phyloP scores from a whole-genome alignment of 1,140 invertebrate species.

The Trichoplusia ni region DNA sequence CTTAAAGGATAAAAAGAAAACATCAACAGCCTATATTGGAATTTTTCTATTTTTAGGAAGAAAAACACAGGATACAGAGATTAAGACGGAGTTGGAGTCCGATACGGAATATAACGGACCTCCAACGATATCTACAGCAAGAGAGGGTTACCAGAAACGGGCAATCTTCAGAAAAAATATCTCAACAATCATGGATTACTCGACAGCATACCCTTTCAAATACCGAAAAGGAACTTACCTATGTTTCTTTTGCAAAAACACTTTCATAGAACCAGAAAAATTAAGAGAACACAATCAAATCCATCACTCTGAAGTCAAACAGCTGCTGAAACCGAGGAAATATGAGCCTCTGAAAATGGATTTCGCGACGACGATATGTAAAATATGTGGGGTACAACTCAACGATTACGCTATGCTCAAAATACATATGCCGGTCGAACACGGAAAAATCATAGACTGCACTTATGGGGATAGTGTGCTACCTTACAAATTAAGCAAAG shows the following conservation, averaged over 20 bases:
- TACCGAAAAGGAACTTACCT: conserved; percentile 70
- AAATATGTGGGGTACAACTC: conserved; percentile 58
- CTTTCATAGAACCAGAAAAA: conserved; percentile 68
- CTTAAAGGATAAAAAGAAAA: conserved; percentile 9
- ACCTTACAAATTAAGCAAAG: conserved; percentile 67
- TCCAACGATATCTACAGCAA: conserved; percentile 21
- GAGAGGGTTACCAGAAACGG: conserved; percentile 51
- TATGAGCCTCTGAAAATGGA: conserved; percentile 77
- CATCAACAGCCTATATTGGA: conserved; percentile 62
- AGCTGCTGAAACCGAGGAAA: conserved; percentile 57
- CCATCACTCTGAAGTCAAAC: conserved; percentile 49
- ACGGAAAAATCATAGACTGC: conserved; percentile 59
- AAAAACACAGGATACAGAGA: conserved; percentile 49
- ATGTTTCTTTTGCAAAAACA: conserved; percentile 69
- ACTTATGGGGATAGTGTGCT: conserved; percentile 63
- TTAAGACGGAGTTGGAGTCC: conserved; percentile 52
- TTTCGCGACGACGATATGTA: conserved; percentile 58
- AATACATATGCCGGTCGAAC: conserved; percentile 54
- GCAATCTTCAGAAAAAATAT: conserved; percentile 69
- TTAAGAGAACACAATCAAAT: conserved; percentile 61
- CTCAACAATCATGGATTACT: conserved; percentile 58
- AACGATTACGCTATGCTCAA: conserved; percentile 58
- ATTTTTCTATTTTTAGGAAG: conserved; percentile 79
- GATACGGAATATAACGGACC: conserved; percentile 42
- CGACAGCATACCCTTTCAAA: conserved; percentile 71